Base-by-base conservation (phyloP, 2,797 vertebrate species). In the Amphiprion clarkii region DNA sequence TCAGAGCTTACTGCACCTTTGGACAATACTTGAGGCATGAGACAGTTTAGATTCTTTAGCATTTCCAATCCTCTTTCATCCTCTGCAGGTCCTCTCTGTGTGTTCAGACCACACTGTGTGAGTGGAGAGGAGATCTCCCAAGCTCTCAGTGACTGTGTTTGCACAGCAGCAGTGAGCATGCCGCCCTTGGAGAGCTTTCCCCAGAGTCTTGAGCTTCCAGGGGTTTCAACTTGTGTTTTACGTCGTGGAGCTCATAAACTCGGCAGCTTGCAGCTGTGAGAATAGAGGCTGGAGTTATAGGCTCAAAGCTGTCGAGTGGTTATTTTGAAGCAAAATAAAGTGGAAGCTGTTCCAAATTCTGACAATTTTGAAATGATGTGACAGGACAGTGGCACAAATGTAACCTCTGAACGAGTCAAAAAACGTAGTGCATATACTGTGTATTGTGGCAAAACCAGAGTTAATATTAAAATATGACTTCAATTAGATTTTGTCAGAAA, bases 171-270 rank as follows among this genome's bases (percentile, higher is more conserved):
- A 39, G 65, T 76, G 72, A 84, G 77, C 66, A 36, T 67, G 67
- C 81, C 86, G 76, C 58, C 81, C 86, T 86, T 82, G 79, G 77
- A 87, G 42, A 71, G 23, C 58, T 71, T 67, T 81, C 83, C 79
- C 78, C 13, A 67, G 76, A 88, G 79, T 63, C 57, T 74, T 58
- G 42, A 46, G 31, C 76, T 88, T 86, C 71, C 75, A 36, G 55
- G 61, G 73, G 60, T 76, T 84, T 81, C 54, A 55, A 76, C 61
- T 81, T 70, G 57, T 81, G 75, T 81, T 87, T 84, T 76, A 52
- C 44, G 0, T 71, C 59, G 65, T 49, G 42, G 79, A 80, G 75
- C 82, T 80, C 81, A 79, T 82, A 72, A 89, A 87, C 81, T 83
- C 66, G 57, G 63, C 57, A 76, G 70, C 60, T n/a, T 68, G 61